These are phyloP conservation scores for Saguinus imperator DNA, from an alignment of 2,113 vertebrate genomes.

Conservation along the genomic window DNA sequence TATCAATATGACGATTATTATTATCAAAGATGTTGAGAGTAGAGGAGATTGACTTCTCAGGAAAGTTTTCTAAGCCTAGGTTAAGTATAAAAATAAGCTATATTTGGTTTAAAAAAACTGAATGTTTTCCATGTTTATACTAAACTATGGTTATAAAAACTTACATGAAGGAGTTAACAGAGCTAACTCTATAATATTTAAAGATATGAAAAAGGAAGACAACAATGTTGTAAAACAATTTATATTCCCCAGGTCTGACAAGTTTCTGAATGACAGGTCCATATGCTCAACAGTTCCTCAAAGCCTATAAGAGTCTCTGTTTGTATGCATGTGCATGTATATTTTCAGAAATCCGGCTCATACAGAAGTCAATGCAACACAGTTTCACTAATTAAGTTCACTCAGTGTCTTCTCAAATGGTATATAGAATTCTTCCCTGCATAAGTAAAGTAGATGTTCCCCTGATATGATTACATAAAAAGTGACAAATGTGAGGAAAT, in stretches of 20 bases:
- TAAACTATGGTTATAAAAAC: background rate
- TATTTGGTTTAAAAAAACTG: background rate
- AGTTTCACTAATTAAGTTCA: background rate
- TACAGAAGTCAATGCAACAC: background rate
- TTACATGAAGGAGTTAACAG: background rate
- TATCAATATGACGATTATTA: background rate
- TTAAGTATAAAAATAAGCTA: background rate
- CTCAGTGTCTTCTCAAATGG: background rate
- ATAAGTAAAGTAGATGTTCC: background rate
- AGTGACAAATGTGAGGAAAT: background rate
- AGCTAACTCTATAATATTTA: background rate
- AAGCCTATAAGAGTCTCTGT: background rate
- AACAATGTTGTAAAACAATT: background rate
- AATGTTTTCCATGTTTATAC: background rate
- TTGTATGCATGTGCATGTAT: background rate
- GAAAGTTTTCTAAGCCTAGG: background rate
- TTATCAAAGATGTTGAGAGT: background rate
- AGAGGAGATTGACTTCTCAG: background rate
- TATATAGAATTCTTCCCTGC: background rate
- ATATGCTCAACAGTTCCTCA: background rate
- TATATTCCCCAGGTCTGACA: background rate
- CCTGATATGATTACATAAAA: background rate
- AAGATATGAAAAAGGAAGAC: background rate
- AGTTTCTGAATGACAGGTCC: background rate
- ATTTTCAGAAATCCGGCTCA: background rate